Percentiles rank a stretch among this genome's conserved stretches.
phyloP scores from a whole-genome alignment of 2,113 vertebrate genomes.

The Athene cunicularia region DNA sequence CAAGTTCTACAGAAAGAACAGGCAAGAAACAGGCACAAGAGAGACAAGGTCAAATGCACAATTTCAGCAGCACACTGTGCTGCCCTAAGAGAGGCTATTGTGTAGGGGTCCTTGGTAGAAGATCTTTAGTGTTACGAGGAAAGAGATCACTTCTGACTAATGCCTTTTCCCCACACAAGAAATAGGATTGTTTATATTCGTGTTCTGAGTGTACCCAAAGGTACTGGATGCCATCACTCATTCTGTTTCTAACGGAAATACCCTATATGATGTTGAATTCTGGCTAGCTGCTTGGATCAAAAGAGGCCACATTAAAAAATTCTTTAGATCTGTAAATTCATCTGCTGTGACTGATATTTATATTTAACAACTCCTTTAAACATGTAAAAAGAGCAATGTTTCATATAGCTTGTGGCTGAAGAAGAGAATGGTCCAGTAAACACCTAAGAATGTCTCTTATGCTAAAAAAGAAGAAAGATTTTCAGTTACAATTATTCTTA shows the following conservation, averaged over 20 bases:
- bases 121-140: background rate
- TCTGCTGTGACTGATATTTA: background rate
- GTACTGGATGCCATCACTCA: background rate
- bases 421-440: background rate
- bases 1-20: background rate
- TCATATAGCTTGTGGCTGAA: background rate
- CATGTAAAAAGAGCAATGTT: background rate
- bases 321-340: background rate
- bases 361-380: background rate
- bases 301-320: background rate
- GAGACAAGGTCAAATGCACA: background rate
- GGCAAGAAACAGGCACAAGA: background rate
- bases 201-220: background rate
- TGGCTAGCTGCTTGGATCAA: background rate
- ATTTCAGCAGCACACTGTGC: background rate
- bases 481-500: background rate
- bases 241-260: background rate
- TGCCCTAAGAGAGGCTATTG: background rate
- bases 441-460: background rate
- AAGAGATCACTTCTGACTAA: background rate
- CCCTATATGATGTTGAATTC: background rate
- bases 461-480: background rate
- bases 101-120: background rate
- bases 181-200: background rate
- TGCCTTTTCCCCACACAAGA: background rate